These are phyloP conservation scores for Myxocyprinus asiaticus DNA, from an alignment of 2,113 vertebrate genomes.

Conservation along the genomic window DNA sequence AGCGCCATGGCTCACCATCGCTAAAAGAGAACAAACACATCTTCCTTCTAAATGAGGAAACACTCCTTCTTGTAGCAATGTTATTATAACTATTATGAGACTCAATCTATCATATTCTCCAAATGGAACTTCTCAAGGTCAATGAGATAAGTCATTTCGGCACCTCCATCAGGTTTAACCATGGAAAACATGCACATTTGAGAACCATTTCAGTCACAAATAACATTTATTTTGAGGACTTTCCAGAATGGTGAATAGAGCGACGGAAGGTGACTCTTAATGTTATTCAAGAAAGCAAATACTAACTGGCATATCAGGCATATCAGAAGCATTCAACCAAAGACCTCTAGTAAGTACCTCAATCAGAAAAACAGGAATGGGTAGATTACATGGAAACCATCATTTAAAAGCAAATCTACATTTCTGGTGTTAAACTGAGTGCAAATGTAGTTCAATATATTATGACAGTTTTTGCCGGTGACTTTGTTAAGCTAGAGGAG, in stretches of 20 bases:
- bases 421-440: constrained; percentile 41
- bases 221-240: constrained; percentile 1
- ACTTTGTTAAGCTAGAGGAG: constrained; percentile 43
- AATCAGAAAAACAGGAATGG: constrained; percentile 18
- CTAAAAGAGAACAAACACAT: constrained; percentile 39
- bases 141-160: background rate
- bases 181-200: background rate
- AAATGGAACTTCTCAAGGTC: background rate
- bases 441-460: constrained; percentile 46
- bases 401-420: constrained; percentile 24
- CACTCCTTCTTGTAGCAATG: too few species aligned
- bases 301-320: background rate
- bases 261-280: background rate
- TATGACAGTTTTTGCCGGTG: constrained; percentile 36
- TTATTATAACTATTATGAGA: too few species aligned
- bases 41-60: background rate
- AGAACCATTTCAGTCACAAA: background rate
- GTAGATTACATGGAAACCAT: constrained; percentile 26
- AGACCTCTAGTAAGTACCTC: constrained; percentile 14
- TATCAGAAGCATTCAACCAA: background rate
- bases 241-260: constrained; percentile 3
- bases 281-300: constrained; percentile 7
- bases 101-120: constrained; percentile 3
- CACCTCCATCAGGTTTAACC: too few species aligned
- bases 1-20: constrained; percentile 32